Conservation (phyloP, 92 coral and sea anemone species). For the Porites rus region DNA sequence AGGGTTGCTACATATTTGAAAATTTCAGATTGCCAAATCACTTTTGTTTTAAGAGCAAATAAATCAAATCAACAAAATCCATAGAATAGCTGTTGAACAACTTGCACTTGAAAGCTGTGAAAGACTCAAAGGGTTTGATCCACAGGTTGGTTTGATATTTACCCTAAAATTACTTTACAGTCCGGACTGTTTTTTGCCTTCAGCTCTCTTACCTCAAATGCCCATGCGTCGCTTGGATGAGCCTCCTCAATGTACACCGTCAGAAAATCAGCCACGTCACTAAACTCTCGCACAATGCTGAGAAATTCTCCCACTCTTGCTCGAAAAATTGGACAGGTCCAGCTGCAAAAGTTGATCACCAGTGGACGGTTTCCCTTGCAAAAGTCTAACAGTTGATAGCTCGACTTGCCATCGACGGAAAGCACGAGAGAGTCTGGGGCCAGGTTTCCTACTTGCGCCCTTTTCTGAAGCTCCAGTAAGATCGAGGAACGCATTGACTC, state of each 20-base stretch:
- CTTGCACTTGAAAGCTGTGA: too few relatives aligned
- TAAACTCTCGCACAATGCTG: conserved; percentile 64
- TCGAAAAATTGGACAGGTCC: conserved; percentile 75
- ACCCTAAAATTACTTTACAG: too few relatives aligned
- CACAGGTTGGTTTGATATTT: too few relatives aligned
- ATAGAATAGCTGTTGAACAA: too few relatives aligned
- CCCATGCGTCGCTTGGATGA: conserved; percentile 83
- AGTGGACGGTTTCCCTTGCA: conserved; percentile 63
- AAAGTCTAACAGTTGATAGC: conserved; percentile 59
- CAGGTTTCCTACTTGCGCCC: conserved; percentile 42
- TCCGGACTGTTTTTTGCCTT: too few relatives aligned
- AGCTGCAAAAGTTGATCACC: conserved; percentile 76
- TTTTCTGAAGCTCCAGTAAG: conserved; percentile 62
- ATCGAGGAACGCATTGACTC: conserved; percentile 63
- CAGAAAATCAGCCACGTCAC: conserved; percentile 75
- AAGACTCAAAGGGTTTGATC: too few relatives aligned
- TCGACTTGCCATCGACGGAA: conserved; percentile 57
- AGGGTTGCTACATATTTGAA: background rate
- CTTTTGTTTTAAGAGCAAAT: too few relatives aligned
- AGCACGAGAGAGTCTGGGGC: conserved; percentile 74
- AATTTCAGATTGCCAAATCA: too few relatives aligned
- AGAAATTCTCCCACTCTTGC: conserved; percentile 57
- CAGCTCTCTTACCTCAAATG: conserved; percentile 54
- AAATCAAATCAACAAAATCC: too few relatives aligned
- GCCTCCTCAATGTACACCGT: conserved; percentile 82